These are phyloP conservation scores for Lampris megalopsis DNA, from an alignment of 2,113 vertebrate genomes.

Conservation along the genomic window DNA sequence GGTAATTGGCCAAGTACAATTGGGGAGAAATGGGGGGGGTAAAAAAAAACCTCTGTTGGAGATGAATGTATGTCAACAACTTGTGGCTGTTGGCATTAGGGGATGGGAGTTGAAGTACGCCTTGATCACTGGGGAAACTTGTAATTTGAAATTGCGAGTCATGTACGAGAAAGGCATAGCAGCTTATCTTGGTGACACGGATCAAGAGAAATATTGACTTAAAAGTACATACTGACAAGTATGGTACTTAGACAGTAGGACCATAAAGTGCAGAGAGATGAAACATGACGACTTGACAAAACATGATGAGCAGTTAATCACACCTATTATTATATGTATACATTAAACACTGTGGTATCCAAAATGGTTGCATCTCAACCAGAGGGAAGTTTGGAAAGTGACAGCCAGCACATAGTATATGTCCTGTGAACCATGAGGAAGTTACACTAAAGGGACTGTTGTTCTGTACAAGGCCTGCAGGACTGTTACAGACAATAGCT, in stretches of 20 bases:
- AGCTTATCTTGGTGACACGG: background rate
- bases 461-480: background rate
- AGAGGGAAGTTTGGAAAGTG: background rate
- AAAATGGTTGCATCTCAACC: too few relatives aligned
- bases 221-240: too few relatives aligned
- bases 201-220: background rate
- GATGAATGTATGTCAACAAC: too few relatives aligned
- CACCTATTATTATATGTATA: too few relatives aligned
- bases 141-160: background rate
- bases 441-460: background rate
- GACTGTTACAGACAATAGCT: constrained; percentile 18
- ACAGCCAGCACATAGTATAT: background rate
- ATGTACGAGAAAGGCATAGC: background rate
- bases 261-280: background rate
- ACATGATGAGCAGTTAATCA: too few relatives aligned
- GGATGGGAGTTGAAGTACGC: too few relatives aligned
- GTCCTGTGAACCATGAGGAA: background rate
- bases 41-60: too few relatives aligned
- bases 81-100: too few relatives aligned
- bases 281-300: background rate
- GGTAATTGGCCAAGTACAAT: too few relatives aligned
- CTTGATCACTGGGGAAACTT: background rate
- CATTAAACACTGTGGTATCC: too few relatives aligned
- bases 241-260: too few relatives aligned
- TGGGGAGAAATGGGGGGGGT: too few relatives aligned